These are phyloP conservation scores for Trialeurodes vaporariorum DNA, from an alignment of 1,140 invertebrate genomes.

Conservation along the genomic window DNA sequence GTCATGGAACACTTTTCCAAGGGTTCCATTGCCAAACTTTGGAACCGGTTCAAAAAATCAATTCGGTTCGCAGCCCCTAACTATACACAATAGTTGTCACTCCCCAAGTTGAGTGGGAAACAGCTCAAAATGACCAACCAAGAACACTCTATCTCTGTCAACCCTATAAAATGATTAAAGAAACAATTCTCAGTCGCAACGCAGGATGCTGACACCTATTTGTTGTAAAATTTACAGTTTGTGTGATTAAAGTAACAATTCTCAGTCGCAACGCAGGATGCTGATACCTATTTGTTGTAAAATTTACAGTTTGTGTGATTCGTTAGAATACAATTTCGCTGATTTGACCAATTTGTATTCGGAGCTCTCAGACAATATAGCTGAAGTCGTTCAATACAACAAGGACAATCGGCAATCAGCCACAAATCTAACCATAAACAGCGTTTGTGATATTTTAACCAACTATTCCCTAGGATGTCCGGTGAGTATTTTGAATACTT, in stretches of 20 bases:
- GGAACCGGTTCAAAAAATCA: no score
- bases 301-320: constrained; percentile 59
- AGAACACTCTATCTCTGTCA: no score
- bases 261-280: neutral
- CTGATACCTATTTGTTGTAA: neutral
- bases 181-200: neutral
- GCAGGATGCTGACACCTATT: neutral
- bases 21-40: no score
- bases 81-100: no score
- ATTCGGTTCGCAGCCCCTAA: no score
- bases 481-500: no score
- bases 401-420: constrained; percentile 65
- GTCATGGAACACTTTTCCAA: no score
- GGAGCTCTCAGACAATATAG: constrained; percentile 68
- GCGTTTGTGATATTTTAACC: constrained; percentile 61
- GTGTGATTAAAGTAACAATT: constrained; percentile 37
- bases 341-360: constrained; percentile 73
- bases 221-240: constrained; percentile 50
- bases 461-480: no score
- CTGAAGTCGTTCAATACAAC: constrained; percentile 86
- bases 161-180: neutral
- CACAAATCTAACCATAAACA: constrained; percentile 63
- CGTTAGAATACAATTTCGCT: constrained; percentile 48
- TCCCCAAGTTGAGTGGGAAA: no score
- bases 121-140: no score